Percentiles rank a stretch among this genome's conserved stretches.
Evolutionary conservation across 2,888 invertebrate species (phyloP).

Genomic region (Callyntrura sp.): DNA sequence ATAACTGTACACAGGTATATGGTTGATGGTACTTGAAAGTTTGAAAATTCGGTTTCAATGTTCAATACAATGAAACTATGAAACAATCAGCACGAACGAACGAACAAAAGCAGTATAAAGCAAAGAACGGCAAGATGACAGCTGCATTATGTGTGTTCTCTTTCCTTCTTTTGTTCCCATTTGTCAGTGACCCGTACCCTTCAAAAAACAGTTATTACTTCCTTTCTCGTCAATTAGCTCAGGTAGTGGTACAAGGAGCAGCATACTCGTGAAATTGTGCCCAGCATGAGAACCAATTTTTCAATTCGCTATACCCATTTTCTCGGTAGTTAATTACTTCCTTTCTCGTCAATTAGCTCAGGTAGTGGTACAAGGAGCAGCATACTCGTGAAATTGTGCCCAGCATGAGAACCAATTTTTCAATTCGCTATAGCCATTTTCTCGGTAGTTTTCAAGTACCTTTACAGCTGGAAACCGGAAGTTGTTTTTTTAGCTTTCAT

Average conservation of each 20-base stretch:
- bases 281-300: constrained; percentile 10
- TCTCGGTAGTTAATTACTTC: constrained; percentile 11
- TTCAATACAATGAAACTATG: background rate
- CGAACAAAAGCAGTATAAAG: too few relatives aligned
- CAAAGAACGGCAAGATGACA: background rate
- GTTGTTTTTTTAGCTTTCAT: constrained; percentile 30
- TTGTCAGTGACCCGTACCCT: constrained; percentile 15
- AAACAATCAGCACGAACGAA: background rate
- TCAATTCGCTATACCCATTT: constrained; percentile 26
- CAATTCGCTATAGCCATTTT: constrained; percentile 27
- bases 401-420: constrained; percentile 15
- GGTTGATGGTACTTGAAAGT: too few relatives aligned
- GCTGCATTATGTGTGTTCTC: background rate
- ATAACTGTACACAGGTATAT: too few relatives aligned
- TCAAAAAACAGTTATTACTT: constrained; percentile 7
- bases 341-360: constrained; percentile 19
- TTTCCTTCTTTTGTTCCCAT: background rate
- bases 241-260: background rate
- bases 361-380: background rate
- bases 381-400: background rate
- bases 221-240: constrained; percentile 6
- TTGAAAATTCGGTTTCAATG: too few relatives aligned
- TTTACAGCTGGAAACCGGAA: constrained; percentile 40
- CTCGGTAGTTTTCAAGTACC: background rate
- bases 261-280: background rate